Base-by-base conservation (phyloP, 2,888 invertebrate genomes). In the Phalera bucephala region DNA sequence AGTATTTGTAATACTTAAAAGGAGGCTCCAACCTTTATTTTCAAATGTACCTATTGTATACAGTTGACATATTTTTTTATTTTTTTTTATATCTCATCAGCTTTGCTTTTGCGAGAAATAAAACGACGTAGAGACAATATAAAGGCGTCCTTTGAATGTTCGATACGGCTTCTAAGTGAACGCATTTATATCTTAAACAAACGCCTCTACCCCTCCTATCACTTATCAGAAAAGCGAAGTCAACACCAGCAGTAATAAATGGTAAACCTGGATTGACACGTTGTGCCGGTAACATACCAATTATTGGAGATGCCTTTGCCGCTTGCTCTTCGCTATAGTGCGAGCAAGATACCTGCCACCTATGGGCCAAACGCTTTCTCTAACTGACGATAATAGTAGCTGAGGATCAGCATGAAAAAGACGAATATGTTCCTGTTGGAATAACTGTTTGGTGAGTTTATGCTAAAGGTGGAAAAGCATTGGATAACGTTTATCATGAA, bases 41-140 rank as follows among this genome's bases (percentile, higher is more conserved):
- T n/a, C n/a, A n/a, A n/a, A n/a, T n/a, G n/a, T n/a, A n/a, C n/a
- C n/a, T n/a, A n/a, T n/a, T n/a, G n/a, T n/a, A n/a, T n/a, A n/a
- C n/a, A n/a, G n/a, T n/a, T n/a, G n/a, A n/a, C n/a, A n/a, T n/a
- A n/a, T n/a, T n/a, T n/a, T n/a, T n/a, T n/a, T n/a, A n/a, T n/a
- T n/a, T n/a, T n/a, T n/a, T n/a, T n/a, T n/a, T n/a, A 63, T 10
- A 70, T 48, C 25, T 62, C 60, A 8, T 15, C 7, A 8, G 67
- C 65, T 26, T 46, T 48, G 0, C 68, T 64, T 3, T 66, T 30
- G 1, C 64, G 52, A 1, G 65, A 32, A 1, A 62, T 45, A 27
- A 67, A 68, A n/a, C 66, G 20, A 0, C 47, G 33, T 1, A 66
- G 26, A 0, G 56, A 41, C 35, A 62, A 37, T 2, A 65, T 40